These are phyloP conservation scores for Bambusicola thoracicus DNA, from an alignment of 2,113 vertebrate genomes.

Conservation along the genomic window DNA sequence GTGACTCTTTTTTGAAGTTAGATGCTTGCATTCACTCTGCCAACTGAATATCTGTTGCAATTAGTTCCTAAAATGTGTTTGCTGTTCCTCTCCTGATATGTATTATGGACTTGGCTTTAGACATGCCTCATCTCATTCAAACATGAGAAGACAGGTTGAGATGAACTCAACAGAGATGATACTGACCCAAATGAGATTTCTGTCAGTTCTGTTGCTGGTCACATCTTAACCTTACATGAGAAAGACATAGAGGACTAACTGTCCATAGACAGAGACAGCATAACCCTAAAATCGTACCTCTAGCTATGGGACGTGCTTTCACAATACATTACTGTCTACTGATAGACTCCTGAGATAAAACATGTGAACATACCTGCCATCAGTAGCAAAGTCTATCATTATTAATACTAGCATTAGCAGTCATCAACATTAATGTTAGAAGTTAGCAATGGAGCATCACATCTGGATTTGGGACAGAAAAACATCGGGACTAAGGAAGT, in stretches of 20 bases:
- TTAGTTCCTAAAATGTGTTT: background rate
- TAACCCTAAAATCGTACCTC: background rate
- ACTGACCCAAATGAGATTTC: background rate
- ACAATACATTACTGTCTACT: background rate
- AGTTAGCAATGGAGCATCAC: background rate
- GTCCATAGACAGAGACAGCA: background rate
- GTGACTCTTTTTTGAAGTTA: background rate
- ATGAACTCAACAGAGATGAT: background rate
- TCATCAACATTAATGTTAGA: background rate
- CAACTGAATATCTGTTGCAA: background rate
- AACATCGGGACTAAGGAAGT: slow-evolving; percentile 15
- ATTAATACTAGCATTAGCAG: background rate
- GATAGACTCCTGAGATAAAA: background rate
- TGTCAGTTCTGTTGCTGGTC: background rate
- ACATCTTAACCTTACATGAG: background rate
- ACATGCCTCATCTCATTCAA: background rate
- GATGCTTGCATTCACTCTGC: background rate
- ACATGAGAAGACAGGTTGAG: background rate
- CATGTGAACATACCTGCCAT: background rate
- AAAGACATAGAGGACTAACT: background rate
- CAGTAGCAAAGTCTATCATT: background rate
- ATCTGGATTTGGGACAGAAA: slow-evolving; percentile 38
- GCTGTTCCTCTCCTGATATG: background rate
- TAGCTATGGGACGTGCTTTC: background rate
- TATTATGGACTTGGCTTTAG: background rate